Base-by-base conservation (phyloP, 2,113 vertebrate genomes). In the Brachirus orientalis region DNA sequence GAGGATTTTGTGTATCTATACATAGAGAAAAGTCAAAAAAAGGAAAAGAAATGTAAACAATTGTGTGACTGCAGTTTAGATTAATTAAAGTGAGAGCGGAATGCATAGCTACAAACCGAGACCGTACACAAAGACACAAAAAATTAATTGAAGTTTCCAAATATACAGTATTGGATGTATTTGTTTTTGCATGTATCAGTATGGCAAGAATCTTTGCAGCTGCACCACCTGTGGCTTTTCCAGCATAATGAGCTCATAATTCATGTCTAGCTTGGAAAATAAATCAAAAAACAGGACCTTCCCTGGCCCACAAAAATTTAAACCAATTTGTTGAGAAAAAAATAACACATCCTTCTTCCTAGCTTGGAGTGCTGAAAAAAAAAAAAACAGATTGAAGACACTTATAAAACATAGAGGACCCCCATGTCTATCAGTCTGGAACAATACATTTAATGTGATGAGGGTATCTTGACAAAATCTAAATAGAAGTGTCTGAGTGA, bases 391-490 rank as follows among this genome's bases (percentile, higher is more conserved):
- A 37, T 59, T 43, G 68, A 40, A 51, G 62, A 79, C 77, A 40
- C 73, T 50, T 58, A 58, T 13, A 48, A 62, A 77, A 50, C 48
- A 53, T 11, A 54, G 33, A 80, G 65, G 46, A 48, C 46, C 58
- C 67, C 44, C 67, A 22, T 65, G 75, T 38, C 55, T 68, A 71
- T 84, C 82, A 85, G 69, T 69, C 69, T 63, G 69, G 89, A 89
- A 88, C 86, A 88, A 87, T 86, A 73, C 85, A 82, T 76, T 62
- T 65, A 78, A 82, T 75, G 85, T 81, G 85, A 85, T 70, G 75
- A 86, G 88, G 77, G 73, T 91, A 93, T 93, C 91, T 93, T 91
- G 91, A 93, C 90, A 90, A 92, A 80, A 94, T 93, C 93, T 93
- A 92, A 93, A 93, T 94, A 78, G 87, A 92, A 91, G 70, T 91